These are phyloP conservation scores for Colostygia pectinataria DNA, from an alignment of 2,888 invertebrate species.

Conservation along the genomic window DNA sequence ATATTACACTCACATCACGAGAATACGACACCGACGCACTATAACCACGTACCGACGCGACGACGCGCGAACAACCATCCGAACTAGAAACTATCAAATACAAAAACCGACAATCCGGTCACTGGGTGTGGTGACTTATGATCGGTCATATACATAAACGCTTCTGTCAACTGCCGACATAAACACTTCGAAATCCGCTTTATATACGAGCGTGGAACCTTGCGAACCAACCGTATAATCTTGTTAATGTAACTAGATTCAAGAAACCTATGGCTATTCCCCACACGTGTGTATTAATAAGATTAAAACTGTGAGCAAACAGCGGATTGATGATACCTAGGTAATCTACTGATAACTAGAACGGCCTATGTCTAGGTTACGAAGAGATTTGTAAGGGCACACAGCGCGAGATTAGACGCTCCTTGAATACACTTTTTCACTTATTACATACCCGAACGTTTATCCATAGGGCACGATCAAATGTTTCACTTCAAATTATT, in stretches of 20 bases:
- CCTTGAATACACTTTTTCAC: constrained; percentile 60
- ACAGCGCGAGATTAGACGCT: constrained; percentile 51
- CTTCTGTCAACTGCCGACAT: constrained; percentile 85
- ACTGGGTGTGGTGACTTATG: constrained; percentile 85
- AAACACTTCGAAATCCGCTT: constrained; percentile 84
- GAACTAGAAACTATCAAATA: constrained; percentile 76
- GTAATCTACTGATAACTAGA: constrained; percentile 84
- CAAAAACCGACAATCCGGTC: constrained; percentile 83
- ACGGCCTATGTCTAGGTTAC: constrained; percentile 86
- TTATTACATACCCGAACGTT: constrained; percentile 82
- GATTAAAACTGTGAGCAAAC: constrained; percentile 85
- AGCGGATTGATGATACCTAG: constrained; percentile 83
- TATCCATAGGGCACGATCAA: constrained; percentile 83
- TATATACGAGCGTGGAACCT: constrained; percentile 83
- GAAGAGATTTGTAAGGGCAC: constrained; percentile 66
- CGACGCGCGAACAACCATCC: constrained; percentile 78
- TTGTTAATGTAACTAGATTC: constrained; percentile 91
- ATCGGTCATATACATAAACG: constrained; percentile 85
- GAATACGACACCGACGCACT: constrained; percentile 49
- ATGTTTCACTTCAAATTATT: constrained; percentile 81
- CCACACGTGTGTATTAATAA: constrained; percentile 87
- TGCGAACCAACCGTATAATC: constrained; percentile 86
- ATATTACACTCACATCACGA: constrained; percentile 70
- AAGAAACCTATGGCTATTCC: constrained; percentile 87
- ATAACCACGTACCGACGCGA: constrained; percentile 68